Percentiles rank a stretch among this genome's conserved stretches.
phyloP scores from a whole-genome alignment of 2,113 vertebrate species.

The Nibea coibor region DNA sequence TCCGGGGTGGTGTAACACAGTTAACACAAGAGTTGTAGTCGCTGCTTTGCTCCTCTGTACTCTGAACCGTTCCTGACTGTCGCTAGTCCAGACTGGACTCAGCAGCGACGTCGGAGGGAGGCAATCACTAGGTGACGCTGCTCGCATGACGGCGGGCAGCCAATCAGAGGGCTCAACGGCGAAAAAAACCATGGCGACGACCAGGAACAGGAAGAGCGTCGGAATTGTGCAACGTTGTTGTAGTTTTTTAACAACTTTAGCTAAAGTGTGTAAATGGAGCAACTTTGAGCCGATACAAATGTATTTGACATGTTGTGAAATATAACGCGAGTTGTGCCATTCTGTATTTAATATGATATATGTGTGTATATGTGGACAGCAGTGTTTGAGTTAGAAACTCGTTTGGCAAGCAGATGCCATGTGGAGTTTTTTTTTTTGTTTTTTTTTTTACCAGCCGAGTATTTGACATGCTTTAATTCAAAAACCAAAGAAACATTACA shows the following conservation, averaged over 20 bases:
- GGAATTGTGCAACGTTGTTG: slow-evolving; percentile 30
- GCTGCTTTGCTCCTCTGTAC: not conserved
- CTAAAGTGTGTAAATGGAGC: not conserved
- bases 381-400: slow-evolving; percentile 14
- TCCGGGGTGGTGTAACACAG: not conserved
- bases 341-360: not conserved
- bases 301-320: not conserved
- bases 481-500: not conserved
- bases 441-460: no score
- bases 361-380: not conserved
- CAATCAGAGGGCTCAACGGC: slow-evolving; percentile 67
- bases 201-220: slow-evolving; percentile 24
- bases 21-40: slow-evolving; percentile 39
- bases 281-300: not conserved
- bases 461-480: not conserved
- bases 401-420: slow-evolving; percentile 15
- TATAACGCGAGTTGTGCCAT: not conserved
- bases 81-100: slow-evolving; percentile 60
- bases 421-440: slow-evolving; percentile 3
- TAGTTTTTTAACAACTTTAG: slow-evolving; percentile 69
- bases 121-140: slow-evolving; percentile 56
- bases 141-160: slow-evolving; percentile 75
- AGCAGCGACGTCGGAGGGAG: slow-evolving; percentile 49
- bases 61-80: slow-evolving; percentile 10
- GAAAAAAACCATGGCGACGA: slow-evolving; percentile 40